Evolutionary conservation across 2,888 invertebrate genomes (phyloP).

Genomic region (Pinctada fucata): DNA sequence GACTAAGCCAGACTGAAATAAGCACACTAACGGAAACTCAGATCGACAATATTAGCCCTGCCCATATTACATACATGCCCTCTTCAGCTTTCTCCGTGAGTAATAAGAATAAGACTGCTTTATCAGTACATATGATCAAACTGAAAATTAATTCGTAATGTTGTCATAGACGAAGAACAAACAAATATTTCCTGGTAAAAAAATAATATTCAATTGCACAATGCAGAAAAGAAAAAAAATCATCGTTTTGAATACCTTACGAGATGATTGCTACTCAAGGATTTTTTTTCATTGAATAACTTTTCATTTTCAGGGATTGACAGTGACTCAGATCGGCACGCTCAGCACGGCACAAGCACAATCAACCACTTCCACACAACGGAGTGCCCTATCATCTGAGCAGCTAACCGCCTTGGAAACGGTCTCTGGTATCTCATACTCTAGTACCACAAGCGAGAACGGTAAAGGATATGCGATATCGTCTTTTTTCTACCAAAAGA

Average conservation of each 20-base stretch:
- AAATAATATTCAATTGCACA: too few relatives aligned
- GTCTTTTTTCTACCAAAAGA: too few relatives aligned
- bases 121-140: too few relatives aligned
- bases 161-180: too few relatives aligned
- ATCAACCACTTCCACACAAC: conserved; percentile 49
- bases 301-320: conserved; percentile 46
- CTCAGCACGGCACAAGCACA: conserved; percentile 54
- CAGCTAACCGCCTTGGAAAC: conserved; percentile 46
- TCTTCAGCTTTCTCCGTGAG: conserved; percentile 34
- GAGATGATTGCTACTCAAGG: too few relatives aligned
- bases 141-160: too few relatives aligned
- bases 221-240: too few relatives aligned
- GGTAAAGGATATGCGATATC: not conserved
- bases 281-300: too few relatives aligned
- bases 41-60: conserved; percentile 31
- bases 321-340: conserved; percentile 44
- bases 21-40: conserved; percentile 31
- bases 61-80: conserved; percentile 35
- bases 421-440: conserved; percentile 36
- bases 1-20: conserved; percentile 25
- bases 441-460: not conserved
- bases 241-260: too few relatives aligned
- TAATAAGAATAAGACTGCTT: not conserved
- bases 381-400: conserved; percentile 44
- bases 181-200: too few relatives aligned